Percentiles rank a stretch among this genome's conserved stretches.
Conservation (phyloP, 2,113 vertebrate genomes). For the Apteryx mantelli region DNA sequence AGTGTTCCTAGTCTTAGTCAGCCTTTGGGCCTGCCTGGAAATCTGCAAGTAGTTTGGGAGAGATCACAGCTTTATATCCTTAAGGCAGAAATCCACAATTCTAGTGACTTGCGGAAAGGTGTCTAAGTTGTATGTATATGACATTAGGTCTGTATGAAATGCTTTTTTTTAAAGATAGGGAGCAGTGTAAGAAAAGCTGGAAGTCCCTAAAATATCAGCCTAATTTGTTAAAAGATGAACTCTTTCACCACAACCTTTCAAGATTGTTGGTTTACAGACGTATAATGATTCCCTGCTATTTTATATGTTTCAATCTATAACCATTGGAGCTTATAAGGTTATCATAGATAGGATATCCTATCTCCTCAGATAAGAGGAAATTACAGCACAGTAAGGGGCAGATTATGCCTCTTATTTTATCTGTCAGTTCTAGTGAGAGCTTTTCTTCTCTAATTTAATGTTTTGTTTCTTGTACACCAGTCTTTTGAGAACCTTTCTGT, state of each 20-base stretch:
- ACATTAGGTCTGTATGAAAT: neutral
- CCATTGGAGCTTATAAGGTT: conserved; percentile 12
- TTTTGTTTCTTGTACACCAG: conserved; percentile 75
- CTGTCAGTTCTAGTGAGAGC: neutral
- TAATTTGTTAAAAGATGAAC: conserved; percentile 22
- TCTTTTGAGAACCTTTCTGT: conserved; percentile 93
- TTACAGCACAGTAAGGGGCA: neutral
- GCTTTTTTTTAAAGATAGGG: neutral
- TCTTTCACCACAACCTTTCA: conserved; percentile 19
- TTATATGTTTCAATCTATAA: neutral
- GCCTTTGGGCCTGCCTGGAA: neutral
- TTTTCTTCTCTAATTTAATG: conserved; percentile 55
- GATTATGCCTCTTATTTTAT: neutral
- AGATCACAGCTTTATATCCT: neutral
- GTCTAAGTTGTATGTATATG: neutral
- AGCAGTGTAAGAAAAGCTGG: neutral
- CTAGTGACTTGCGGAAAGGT: neutral
- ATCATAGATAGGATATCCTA: neutral
- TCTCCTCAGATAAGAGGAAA: neutral
- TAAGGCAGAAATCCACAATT: neutral
- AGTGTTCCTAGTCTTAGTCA: neutral
- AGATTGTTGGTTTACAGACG: neutral
- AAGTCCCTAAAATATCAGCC: neutral
- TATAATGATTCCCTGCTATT: conserved; percentile 3
- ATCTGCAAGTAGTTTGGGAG: neutral